phyloP scores from a whole-genome alignment of 2,797 vertebrate genomes.

The Lophius americanus region DNA sequence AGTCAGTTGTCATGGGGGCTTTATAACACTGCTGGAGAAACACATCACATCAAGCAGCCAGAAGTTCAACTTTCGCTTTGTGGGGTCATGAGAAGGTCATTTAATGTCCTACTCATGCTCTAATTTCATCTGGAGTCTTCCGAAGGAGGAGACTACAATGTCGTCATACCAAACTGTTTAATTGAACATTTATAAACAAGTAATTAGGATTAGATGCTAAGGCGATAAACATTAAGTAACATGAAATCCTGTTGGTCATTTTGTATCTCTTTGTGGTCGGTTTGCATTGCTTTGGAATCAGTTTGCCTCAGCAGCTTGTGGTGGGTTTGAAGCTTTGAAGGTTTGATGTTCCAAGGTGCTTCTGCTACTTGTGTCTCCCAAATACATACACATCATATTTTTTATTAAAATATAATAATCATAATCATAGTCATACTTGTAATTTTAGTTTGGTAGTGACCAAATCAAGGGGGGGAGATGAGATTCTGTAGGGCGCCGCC shows the following conservation, averaged over 20 bases:
- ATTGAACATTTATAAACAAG: neutral
- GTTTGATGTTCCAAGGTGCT: no score
- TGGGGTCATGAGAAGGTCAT: slow-evolving; percentile 33
- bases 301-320: no score
- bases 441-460: no score
- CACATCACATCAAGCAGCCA: slow-evolving; percentile 8
- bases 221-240: no score
- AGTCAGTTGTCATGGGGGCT: slow-evolving; percentile 33
- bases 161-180: neutral
- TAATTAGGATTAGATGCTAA: no score
- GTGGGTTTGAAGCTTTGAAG: no score
- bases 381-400: no score
- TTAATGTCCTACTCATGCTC: slow-evolving; percentile 18
- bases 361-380: no score
- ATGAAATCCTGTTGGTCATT: neutral
- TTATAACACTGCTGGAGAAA: slow-evolving; percentile 20
- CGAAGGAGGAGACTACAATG: slow-evolving; percentile 15
- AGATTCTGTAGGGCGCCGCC: no score
- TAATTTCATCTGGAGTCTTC: slow-evolving; percentile 4
- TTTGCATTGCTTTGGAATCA: neutral
- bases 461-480: no score
- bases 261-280: neutral
- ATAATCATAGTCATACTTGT: no score
- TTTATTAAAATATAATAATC: no score
- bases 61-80: slow-evolving; percentile 6